These are phyloP conservation scores for Drosophila bipectinata DNA, from an alignment of 1,140 invertebrate genomes.

Conservation along the genomic window DNA sequence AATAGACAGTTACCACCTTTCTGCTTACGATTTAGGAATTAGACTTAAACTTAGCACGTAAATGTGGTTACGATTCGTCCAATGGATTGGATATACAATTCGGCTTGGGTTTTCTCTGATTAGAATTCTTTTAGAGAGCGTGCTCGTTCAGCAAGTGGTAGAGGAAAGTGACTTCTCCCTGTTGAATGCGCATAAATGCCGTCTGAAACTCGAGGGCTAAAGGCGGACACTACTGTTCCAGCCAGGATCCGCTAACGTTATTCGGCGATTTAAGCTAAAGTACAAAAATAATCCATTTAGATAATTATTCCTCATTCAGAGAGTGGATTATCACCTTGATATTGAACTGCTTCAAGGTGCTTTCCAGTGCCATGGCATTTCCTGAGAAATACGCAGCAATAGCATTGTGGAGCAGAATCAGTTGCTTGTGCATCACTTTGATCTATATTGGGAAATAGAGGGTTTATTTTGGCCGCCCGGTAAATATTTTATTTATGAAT, in stretches of 20 bases:
- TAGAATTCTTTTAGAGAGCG: slow-evolving; percentile 64
- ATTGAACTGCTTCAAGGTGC: slow-evolving; percentile 98
- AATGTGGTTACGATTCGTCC: slow-evolving; percentile 50
- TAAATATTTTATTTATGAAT: not conserved
- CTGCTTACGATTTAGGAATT: slow-evolving; percentile 58
- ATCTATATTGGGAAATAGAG: slow-evolving; percentile 86
- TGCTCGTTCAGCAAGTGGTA: slow-evolving; percentile 66
- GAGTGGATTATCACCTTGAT: slow-evolving; percentile 86
- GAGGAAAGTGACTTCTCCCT: not conserved
- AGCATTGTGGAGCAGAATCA: slow-evolving; percentile 97
- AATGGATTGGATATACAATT: slow-evolving; percentile 1
- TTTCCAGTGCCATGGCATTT: slow-evolving; percentile 95
- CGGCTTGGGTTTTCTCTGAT: slow-evolving; percentile 20
- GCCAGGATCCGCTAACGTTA: slow-evolving; percentile 74
- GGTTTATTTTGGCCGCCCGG: not conserved
- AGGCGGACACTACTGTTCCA: slow-evolving; percentile 74
- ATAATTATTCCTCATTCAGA: not conserved
- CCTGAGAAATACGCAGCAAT: slow-evolving; percentile 98
- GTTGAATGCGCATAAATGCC: slow-evolving; percentile 41
- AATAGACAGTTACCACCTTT: slow-evolving; percentile 46
- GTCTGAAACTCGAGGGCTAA: slow-evolving; percentile 19
- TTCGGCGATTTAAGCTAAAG: slow-evolving; percentile 81
- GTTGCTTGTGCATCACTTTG: slow-evolving; percentile 99
- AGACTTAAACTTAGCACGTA: slow-evolving; percentile 55
- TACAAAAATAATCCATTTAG: not conserved